phyloP scores from a whole-genome alignment of 1,140 invertebrate species.

The Contarinia nasturtii region DNA sequence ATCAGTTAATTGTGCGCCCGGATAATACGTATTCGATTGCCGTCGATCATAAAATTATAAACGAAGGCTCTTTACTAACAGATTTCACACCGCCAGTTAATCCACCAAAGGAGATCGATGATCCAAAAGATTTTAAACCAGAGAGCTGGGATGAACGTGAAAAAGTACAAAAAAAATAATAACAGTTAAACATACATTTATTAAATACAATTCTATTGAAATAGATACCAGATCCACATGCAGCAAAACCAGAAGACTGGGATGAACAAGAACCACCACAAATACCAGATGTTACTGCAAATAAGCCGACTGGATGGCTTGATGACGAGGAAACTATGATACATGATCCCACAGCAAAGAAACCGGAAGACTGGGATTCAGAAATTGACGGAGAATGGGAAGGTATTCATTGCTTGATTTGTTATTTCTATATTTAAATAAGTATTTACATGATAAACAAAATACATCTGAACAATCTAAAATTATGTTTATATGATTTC shows the following conservation, averaged over 20 bases:
- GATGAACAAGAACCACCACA: slow-evolving; percentile 82
- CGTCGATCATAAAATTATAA: slow-evolving; percentile 59
- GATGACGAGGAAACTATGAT: slow-evolving; percentile 81
- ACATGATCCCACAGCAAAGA: slow-evolving; percentile 68
- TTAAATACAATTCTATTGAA: too few species aligned
- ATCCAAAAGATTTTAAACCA: slow-evolving; percentile 78
- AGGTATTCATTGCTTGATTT: too few species aligned
- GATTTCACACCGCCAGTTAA: slow-evolving; percentile 89
- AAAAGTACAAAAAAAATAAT: slow-evolving; percentile 30
- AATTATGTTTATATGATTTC: slow-evolving; percentile 92
- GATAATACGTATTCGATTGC: slow-evolving; percentile 65
- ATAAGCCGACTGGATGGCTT: slow-evolving; percentile 84
- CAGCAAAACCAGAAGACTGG: slow-evolving; percentile 85
- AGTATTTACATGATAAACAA: neutral
- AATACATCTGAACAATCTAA: slow-evolving; percentile 63
- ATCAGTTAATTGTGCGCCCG: slow-evolving; percentile 71
- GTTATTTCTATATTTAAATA: too few species aligned
- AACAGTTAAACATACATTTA: too few species aligned
- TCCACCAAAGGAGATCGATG: slow-evolving; percentile 88
- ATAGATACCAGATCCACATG: slow-evolving; percentile 70
- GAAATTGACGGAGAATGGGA: slow-evolving; percentile 99
- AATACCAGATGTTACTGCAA: slow-evolving; percentile 72
- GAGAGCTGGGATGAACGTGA: slow-evolving; percentile 94
- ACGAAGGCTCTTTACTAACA: slow-evolving; percentile 68
- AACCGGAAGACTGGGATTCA: slow-evolving; percentile 90